Evolutionary conservation across 2,113 vertebrate genomes (phyloP).

Genomic region (Solea solea): DNA sequence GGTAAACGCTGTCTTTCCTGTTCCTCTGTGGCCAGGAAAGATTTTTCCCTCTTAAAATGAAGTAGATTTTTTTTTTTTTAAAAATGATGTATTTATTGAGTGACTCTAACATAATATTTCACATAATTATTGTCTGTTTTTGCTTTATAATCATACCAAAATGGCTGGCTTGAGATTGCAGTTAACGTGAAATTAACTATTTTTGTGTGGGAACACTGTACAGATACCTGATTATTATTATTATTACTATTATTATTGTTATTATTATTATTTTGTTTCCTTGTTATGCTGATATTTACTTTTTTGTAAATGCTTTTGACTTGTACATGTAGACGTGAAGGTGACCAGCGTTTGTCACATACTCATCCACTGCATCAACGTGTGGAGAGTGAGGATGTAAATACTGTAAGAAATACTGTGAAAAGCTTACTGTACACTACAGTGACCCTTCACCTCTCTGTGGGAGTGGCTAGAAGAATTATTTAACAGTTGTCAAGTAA

Average conservation of each 20-base stretch:
- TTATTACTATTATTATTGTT: too few relatives aligned
- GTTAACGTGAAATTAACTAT: slow-evolving; percentile 64
- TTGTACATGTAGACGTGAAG: slow-evolving; percentile 35
- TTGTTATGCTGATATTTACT: slow-evolving; percentile 52
- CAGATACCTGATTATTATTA: slow-evolving; percentile 37
- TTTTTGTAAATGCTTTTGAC: slow-evolving; percentile 65
- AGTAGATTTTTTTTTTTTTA: slow-evolving; percentile 25
- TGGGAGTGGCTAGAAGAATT: slow-evolving; percentile 58
- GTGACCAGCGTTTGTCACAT: slow-evolving; percentile 26
- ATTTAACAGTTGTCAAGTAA: slow-evolving; percentile 71
- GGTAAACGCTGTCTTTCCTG: slow-evolving; percentile 13
- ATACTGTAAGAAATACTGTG: slow-evolving; percentile 82
- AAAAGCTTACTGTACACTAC: slow-evolving; percentile 70
- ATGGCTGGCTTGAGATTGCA: slow-evolving; percentile 55
- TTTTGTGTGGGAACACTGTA: slow-evolving; percentile 65
- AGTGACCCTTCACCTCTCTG: slow-evolving; percentile 70
- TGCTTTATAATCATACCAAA: slow-evolving; percentile 58
- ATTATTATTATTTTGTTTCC: slow-evolving; percentile 32
- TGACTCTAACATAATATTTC: slow-evolving; percentile 28
- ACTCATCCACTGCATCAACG: slow-evolving; percentile 18
- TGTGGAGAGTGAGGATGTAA: slow-evolving; percentile 62
- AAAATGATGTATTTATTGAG: slow-evolving; percentile 53
- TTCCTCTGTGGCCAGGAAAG: slow-evolving; percentile 10
- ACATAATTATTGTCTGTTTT: background rate
- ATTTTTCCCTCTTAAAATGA: background rate